Percentiles rank a stretch among this genome's conserved stretches.
These are phyloP conservation scores for Sinotaia quadrata DNA, from an alignment of 2,888 invertebrate genomes.

Conservation along the genomic window DNA sequence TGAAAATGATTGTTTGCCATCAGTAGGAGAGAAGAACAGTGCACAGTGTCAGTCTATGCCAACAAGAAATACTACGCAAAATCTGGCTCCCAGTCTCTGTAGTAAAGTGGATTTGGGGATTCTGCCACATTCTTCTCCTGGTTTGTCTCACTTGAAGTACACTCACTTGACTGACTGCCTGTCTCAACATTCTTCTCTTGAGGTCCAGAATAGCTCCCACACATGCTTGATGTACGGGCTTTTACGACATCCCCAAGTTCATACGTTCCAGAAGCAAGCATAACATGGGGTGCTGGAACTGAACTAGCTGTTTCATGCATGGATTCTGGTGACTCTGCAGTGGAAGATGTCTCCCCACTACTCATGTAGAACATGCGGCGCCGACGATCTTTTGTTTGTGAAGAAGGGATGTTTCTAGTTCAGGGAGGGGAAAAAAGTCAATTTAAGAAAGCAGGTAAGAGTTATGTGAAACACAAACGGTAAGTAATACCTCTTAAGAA, in stretches of 20 bases:
- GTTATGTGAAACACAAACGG: no score
- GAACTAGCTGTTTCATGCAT: constrained; percentile 19
- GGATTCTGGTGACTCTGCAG: constrained; percentile 48
- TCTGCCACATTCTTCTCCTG: constrained; percentile 13
- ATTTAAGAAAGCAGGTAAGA: no score
- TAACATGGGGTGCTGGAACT: not conserved
- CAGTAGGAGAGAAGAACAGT: no score
- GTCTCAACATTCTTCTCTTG: constrained; percentile 13
- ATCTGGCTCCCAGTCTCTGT: not conserved
- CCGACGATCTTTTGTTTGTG: constrained; percentile 35
- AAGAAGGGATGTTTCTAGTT: constrained; percentile 4
- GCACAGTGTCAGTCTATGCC: no score
- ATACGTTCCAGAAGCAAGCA: constrained; percentile 7
- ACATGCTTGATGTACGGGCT: not conserved
- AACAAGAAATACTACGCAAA: no score
- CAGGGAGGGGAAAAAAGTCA: no score
- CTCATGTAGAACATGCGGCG: constrained; percentile 60
- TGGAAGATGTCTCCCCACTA: constrained; percentile 61
- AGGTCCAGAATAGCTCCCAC: constrained; percentile 5
- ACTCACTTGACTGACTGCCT: constrained; percentile 19
- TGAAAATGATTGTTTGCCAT: no score
- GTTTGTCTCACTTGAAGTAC: not conserved
- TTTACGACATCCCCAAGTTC: constrained; percentile 9
- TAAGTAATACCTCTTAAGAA: no score
- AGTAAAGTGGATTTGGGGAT: constrained; percentile 12